These are phyloP conservation scores for Sorex maritimensis DNA, from an alignment of 2,797 vertebrate species.

Conservation along the genomic window DNA sequence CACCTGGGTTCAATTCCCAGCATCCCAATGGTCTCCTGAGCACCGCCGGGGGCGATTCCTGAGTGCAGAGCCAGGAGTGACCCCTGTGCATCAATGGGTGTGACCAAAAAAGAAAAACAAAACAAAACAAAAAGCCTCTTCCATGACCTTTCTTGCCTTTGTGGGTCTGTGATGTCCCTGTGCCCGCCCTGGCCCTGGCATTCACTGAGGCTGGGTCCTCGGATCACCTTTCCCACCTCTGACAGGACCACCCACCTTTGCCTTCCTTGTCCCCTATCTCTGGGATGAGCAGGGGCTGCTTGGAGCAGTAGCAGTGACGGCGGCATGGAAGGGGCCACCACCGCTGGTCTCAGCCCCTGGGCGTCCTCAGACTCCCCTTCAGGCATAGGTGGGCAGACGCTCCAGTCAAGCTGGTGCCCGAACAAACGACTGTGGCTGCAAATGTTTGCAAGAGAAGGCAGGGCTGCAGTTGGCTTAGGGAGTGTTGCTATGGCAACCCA, in stretches of 20 bases:
- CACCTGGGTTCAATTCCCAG: no score
- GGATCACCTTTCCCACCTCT: neutral
- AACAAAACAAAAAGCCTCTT: no score
- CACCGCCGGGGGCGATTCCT: no score
- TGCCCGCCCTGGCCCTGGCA: no score
- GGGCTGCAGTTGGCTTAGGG: neutral
- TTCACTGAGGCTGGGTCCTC: neutral
- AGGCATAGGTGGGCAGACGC: neutral
- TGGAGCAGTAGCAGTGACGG: neutral
- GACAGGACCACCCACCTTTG: neutral
- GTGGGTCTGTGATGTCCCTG: no score
- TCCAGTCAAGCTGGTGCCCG: neutral
- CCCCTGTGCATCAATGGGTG: no score
- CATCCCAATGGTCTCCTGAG: no score
- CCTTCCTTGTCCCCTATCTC: neutral
- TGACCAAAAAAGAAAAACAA: no score
- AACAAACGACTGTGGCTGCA: neutral
- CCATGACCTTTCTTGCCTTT: neutral
- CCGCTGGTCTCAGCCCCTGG: neutral
- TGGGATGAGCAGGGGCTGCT: neutral
- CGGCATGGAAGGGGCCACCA: no score
- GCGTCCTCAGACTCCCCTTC: neutral
- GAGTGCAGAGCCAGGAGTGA: no score
- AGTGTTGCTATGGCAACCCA: slow-evolving; percentile 39
- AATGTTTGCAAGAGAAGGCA: neutral